Conservation (phyloP, 2,113 vertebrate genomes). For the Motacilla tschutschensis region DNA sequence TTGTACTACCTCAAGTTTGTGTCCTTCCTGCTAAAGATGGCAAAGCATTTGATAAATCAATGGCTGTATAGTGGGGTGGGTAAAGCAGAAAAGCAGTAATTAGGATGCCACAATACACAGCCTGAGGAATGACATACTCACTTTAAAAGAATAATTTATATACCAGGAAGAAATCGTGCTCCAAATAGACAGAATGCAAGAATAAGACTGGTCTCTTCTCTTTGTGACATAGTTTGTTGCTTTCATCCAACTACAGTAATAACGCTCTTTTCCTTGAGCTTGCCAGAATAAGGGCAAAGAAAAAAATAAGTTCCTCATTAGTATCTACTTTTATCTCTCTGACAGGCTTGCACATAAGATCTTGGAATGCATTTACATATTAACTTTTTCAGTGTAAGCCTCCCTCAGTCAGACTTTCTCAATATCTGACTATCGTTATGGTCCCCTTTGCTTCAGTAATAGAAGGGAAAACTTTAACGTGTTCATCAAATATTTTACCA, state of each 20-base stretch:
- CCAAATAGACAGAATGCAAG: neutral
- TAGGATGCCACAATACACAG: neutral
- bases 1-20: neutral
- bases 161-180: neutral
- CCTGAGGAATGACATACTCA: neutral
- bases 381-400: neutral
- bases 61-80: neutral
- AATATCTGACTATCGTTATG: neutral
- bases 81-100: neutral
- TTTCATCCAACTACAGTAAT: conserved; percentile 1
- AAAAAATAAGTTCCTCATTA: neutral
- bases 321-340: conserved; percentile 17
- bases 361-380: neutral
- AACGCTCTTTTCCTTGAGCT: neutral
- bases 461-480: neutral
- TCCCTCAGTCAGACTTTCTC: neutral
- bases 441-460: neutral
- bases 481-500: neutral
- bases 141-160: conserved; percentile 30
- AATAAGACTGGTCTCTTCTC: neutral
- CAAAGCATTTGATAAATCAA: neutral
- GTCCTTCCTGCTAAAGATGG: neutral
- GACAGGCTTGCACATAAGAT: neutral
- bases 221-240: neutral
- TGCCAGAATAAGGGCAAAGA: neutral